Evolutionary conservation across 2,797 vertebrate species (phyloP), one percentile per base, ranked within the genome.

Genomic region (Poecile montanus): DNA sequence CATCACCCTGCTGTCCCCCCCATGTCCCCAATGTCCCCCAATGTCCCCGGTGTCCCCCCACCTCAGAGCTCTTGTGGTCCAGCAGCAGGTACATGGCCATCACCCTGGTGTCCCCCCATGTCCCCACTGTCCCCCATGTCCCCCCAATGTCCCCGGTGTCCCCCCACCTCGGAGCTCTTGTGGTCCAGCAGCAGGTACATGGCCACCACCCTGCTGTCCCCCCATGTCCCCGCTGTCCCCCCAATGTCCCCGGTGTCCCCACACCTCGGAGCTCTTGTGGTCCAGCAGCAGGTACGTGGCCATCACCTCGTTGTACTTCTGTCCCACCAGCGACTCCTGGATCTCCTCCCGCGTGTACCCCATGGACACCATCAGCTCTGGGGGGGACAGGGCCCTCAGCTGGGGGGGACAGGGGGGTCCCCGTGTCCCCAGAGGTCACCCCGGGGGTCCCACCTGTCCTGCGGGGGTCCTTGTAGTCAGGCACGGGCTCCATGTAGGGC

Each of bases 221-320:
- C 40, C 40, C 40, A 40, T 57, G 56, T 57, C n/a, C 29, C 48
- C 15, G 5, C 3, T 44, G 51, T 30, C n/a, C n/a, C 4, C 40
- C 40, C 40, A 60, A 7, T 62, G 27, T 44, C 26, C 26, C 44
- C 10, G 3, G 5, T 11, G 34, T 15, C 30, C 79, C 92, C 90
- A 7, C 94, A 99, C 99, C 99, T 99, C 99, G 10, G 99, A 99
- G 97, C 98, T 98, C 98, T 98, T 99, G 96, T 99, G 99, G 93
- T 99, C 99, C 97, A 99, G 98, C 92, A 99, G 98, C 97, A 99
- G 98, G 89, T 99, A 99, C 25, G 99, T 99, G 32, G 99, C 99
- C 99, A 99, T 99, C 94, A 99, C 98, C 85, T 99, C 99, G 50
- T 99, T 99, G 96, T 99, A 99, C 95, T 99, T 99, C 98, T 99